Base-by-base conservation (phyloP, 2,113 vertebrate species). In the Noturus placidus region DNA sequence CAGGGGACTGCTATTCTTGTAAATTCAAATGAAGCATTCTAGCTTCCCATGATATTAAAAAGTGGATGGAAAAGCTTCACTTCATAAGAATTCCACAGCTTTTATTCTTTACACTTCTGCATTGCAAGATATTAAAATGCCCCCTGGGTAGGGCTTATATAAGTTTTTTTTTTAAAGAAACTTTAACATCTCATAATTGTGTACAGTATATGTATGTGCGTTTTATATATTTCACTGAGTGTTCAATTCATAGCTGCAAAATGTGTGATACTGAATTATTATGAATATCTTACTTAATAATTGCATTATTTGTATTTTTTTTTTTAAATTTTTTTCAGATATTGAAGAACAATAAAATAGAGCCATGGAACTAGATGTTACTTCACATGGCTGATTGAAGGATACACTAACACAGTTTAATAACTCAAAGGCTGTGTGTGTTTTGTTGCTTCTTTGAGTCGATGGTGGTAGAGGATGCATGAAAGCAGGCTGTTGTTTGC, bases 401-500 rank as follows among this genome's bases (percentile, higher is more conserved):
- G 27, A 30, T 33, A 79, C 25, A 79, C 56, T 52, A 79, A 65
- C 42, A 79, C 5, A 15, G 72, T 46, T 81, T 87, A 87, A 57
- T 59, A 87, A 74, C 42, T 79, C 52, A n/a, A 88, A 76, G 42
- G 54, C 46, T 78, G 79, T 81, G 54, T 79, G n/a, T 69, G 78
- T 59, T 86, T 86, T 76, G 86, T 88, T 67, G 84, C 76, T 78
- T 82, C 15, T 79, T 67, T 22, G 54, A 52, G 59, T 65, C 56
- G 46, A 67, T 78, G 38, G 59, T 70, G 22, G 74, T 56, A 50
- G 35, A 63, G 77, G 27, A 30, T 38, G n/a, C 38, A 77, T 87
- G 83, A 87, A 56, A 81, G 67, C 46, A 65, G 59, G 54, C 54
- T 84, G 80, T 82, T 84, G 83, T 78, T 90, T 72, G 63, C 46